These are phyloP conservation scores for Pogonophryne albipinna DNA, from an alignment of 2,797 vertebrate species.

Conservation along the genomic window DNA sequence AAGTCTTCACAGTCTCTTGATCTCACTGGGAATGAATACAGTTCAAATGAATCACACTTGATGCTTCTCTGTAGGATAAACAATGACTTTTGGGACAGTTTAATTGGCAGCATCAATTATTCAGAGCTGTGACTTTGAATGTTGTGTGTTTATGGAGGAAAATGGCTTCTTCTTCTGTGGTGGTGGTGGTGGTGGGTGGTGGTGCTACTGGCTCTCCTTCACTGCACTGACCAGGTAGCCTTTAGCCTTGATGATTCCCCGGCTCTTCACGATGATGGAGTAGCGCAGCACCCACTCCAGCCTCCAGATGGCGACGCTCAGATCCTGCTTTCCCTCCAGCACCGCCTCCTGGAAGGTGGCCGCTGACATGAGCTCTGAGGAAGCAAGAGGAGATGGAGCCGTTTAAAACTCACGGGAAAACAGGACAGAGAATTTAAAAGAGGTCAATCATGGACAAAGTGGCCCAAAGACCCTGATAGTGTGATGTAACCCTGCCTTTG, in stretches of 20 bases:
- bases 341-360: constrained; percentile 90
- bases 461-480: too few relatives aligned
- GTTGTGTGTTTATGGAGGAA: constrained; percentile 35
- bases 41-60: constrained; percentile 28
- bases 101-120: constrained; percentile 30
- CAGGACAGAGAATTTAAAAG: too few relatives aligned
- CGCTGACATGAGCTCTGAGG: constrained; percentile 93
- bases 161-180: constrained; percentile 54
- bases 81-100: background rate
- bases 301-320: constrained; percentile 87
- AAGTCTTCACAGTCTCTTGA: background rate
- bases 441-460: too few relatives aligned
- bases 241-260: constrained; percentile 99
- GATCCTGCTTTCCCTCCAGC: constrained; percentile 87
- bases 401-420: constrained; percentile 5
- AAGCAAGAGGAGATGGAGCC: background rate
- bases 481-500: too few relatives aligned
- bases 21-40: constrained; percentile 31
- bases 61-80: constrained; percentile 38
- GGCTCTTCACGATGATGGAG: constrained; percentile 97
- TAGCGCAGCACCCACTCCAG: constrained; percentile 98
- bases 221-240: constrained; percentile 95
- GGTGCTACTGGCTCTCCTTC: constrained; percentile 83
- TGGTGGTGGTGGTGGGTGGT: constrained; percentile 20
- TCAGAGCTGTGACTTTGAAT: constrained; percentile 42